Evolutionary conservation across 2,888 invertebrate genomes (phyloP), one percentile per base, ranked within the genome.

Genomic region (Calliopum simillimum): DNA sequence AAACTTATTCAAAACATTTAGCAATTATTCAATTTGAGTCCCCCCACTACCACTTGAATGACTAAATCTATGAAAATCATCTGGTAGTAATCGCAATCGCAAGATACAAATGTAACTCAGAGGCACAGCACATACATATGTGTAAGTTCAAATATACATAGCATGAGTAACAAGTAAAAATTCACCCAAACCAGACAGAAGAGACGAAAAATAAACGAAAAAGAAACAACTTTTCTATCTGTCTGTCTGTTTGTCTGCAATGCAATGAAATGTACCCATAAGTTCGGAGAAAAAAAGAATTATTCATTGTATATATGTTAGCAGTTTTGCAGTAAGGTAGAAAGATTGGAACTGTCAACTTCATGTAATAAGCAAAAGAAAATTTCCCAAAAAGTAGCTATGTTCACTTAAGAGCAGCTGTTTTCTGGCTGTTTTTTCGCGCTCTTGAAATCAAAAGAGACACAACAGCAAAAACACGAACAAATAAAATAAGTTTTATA

Each of bases 341-440:
- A 53, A 23, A 53, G 19, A 14, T 4, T 53, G 12, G 23, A 23
- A 53, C 13, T 23, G 23, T 23, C 23, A 23, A 53, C 21, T 53
- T 23, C 19, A 53, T 23, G 13, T 53, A 21, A 53, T 8, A 19
- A 12, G 13, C 53, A 23, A 53, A 21, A 53, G 19, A 23, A 53
- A 53, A 53, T 19, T 19, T 1, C 19, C 13, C 16, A 33, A 33
- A 33, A 33, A 33, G 8, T 1, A 8, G 5, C 33, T 6, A 8
- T 8, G 33, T 33, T 33, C 21, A 53, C 16, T 61, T 16, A 61
- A 61, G 61, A 61, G 61, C 61, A 61, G 61, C 44, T 61, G 61
- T 46, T 61, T 61, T 41, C 44, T 16, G 19, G 44, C n/a, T n/a
- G n/a, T n/a, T n/a, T n/a, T n/a, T n/a, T 13, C 12, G 16, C 14